Conservation (phyloP, 2,888 invertebrate species). For the Cryptus armator region DNA sequence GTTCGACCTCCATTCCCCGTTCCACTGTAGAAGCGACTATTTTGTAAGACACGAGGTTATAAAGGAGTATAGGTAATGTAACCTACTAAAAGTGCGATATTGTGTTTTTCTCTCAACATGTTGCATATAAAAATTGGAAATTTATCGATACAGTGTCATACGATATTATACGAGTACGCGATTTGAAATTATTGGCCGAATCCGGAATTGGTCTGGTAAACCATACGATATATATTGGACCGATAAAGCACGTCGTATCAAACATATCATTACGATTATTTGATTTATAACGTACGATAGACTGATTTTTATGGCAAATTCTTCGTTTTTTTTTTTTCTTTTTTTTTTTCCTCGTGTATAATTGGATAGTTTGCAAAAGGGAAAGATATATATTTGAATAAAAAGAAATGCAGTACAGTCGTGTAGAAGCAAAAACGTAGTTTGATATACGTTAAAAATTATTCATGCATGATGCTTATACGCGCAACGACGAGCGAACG, state of each 20-base stretch:
- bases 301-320: not conserved
- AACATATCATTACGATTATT: not conserved
- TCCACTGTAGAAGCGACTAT: conserved; percentile 17
- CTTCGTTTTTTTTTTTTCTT: not conserved
- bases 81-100: conserved; percentile 61
- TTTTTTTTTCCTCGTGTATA: not conserved
- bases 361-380: not conserved
- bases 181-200: not conserved
- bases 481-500: not conserved
- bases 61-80: conserved; percentile 49
- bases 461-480: conserved; percentile 4
- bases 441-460: not conserved
- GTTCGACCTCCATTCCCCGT: conserved; percentile 13
- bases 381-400: not conserved
- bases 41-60: conserved; percentile 58
- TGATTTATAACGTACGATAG: not conserved
- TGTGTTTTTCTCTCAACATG: conserved; percentile 51
- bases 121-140: conserved; percentile 49
- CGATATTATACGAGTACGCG: not conserved
- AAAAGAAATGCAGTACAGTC: not conserved
- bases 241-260: too few relatives aligned
- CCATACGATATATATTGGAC: not conserved
- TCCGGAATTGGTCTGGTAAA: not conserved
- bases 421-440: not conserved
- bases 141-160: conserved; percentile 56